Base-by-base conservation (phyloP, 2,113 vertebrate species). In the Chinchilla lanigera region DNA sequence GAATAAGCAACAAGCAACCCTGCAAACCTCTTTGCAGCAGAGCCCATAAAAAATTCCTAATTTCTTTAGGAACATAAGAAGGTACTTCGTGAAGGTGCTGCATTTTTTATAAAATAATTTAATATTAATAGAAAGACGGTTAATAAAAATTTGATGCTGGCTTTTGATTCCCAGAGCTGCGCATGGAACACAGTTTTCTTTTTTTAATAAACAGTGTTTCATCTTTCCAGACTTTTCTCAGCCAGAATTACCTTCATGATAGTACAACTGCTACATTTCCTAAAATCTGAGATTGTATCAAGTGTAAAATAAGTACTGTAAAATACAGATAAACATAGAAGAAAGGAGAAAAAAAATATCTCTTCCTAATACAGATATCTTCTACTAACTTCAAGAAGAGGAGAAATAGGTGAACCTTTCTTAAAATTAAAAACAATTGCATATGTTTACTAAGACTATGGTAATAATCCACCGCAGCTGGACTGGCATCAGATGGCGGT, bases 71-170 rank as follows among this genome's bases (percentile, higher is more conserved):
- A 97, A 87, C 14, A 35, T 1, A 28, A 75, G 35, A 78, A 91
- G 33, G 26, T 38, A 63, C n/a, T 90, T 86, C 54, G 41, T 90
- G 9, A 65, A 96, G 90, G 24, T 82, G 65, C 38, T 91, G 7
- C 47, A 56, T 33, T 77, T 84, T 86, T 47, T 44, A 94, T 24
- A 95, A 86, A 97, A 95, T 96, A 92, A 93, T 96, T 93, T 93
- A 97, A 69, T 95, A 98, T 94, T 94, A 87, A 93, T 92, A 86
- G 80, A 56, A 95, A 89, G 52, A 67, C 80, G 28, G n/a, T 56
- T 89, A 87, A 88, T 95, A 94, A 94, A 97, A 95, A 94, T 90
- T 90, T 95, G 96, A 97, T 89, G 69, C 69, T 44, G 83, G 35
- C n/a, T 28, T 44, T 90, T 89, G 47, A 84, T 69, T 93, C 71